Evolutionary conservation across 2,888 invertebrate species (phyloP).

Genomic region (Drosophila leonis): DNA sequence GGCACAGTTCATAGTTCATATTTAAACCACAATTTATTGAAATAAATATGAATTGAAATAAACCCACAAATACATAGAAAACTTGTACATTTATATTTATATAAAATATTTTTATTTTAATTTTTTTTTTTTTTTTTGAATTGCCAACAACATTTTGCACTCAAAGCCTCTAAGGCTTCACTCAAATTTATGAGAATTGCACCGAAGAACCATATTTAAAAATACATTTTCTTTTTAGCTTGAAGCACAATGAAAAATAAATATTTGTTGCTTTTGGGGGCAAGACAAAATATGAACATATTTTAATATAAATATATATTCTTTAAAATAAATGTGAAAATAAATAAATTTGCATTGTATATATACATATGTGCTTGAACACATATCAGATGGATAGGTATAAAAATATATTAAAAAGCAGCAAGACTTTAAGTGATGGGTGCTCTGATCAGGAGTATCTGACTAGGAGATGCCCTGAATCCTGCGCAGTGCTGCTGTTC

Average conservation of each 20-base stretch:
- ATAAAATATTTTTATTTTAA: neutral
- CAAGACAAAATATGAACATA: neutral
- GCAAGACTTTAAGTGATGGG: too few species aligned
- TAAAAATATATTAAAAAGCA: neutral
- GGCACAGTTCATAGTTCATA: too few species aligned
- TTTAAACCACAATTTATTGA: neutral
- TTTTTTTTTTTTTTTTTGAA: neutral
- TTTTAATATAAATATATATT: neutral
- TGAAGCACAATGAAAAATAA: neutral
- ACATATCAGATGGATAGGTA: neutral
- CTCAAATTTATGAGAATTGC: neutral
- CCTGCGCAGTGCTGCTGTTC: neutral
- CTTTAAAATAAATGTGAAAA: neutral
- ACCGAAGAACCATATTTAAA: too few species aligned
- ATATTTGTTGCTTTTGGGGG: neutral
- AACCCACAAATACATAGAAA: neutral
- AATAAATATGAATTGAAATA: neutral
- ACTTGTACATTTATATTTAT: neutral
- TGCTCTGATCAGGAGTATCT: too few species aligned
- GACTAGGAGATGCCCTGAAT: neutral
- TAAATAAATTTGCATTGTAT: neutral
- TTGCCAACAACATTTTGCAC: neutral
- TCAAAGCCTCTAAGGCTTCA: neutral
- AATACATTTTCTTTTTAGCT: neutral
- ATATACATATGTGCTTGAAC: neutral